These are phyloP conservation scores for Eupithecia subfuscata DNA, from an alignment of 2,888 invertebrate species.

Conservation along the genomic window DNA sequence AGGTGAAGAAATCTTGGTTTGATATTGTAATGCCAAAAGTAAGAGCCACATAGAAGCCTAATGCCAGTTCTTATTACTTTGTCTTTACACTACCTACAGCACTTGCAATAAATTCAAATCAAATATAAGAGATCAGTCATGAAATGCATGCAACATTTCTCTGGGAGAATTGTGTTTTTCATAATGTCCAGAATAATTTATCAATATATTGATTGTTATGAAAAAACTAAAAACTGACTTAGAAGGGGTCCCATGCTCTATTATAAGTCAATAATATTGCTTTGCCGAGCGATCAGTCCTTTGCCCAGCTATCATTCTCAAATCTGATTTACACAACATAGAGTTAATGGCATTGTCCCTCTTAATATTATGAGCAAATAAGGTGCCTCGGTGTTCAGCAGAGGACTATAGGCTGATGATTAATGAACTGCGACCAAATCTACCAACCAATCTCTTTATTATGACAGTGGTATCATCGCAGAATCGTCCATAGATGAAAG, in stretches of 20 bases:
- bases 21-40: not conserved
- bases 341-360: not conserved
- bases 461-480: too few relatives aligned
- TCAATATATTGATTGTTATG: not conserved
- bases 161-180: not conserved
- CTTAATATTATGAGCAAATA: not conserved
- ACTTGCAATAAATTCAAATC: not conserved
- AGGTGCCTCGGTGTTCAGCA: not conserved
- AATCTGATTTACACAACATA: not conserved
- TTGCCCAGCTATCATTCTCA: not conserved
- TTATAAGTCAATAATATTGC: too few relatives aligned
- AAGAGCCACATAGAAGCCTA: not conserved
- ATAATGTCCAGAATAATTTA: not conserved
- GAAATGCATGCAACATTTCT: too few relatives aligned
- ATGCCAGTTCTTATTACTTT: not conserved
- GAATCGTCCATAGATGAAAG: too few relatives aligned
- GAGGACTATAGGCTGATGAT: not conserved
- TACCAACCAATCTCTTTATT: too few relatives aligned
- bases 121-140: not conserved
- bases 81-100: not conserved
- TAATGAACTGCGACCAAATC: not conserved
- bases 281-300: not conserved
- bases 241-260: too few relatives aligned
- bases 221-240: not conserved
- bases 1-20: not conserved